Percentiles rank a stretch among this genome's conserved stretches.
Conservation (phyloP, 2,797 vertebrate species). For the Liasis olivaceus region DNA sequence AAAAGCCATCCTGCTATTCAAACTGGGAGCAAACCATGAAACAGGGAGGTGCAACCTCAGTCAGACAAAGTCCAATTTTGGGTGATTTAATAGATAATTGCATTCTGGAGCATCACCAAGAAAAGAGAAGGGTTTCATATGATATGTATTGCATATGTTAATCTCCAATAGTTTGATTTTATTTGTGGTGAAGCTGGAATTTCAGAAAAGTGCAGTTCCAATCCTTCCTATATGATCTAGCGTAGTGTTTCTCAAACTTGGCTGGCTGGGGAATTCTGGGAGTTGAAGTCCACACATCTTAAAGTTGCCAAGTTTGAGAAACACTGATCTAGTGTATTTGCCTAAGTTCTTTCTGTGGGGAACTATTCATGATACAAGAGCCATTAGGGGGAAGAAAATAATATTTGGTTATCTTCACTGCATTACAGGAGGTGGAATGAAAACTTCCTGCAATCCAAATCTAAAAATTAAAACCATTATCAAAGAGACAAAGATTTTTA, state of each 20-base stretch:
- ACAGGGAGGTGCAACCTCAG: neutral
- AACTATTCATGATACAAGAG: neutral
- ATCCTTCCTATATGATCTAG: neutral
- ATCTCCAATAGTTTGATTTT: neutral
- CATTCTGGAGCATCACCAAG: neutral
- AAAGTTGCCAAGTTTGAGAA: neutral
- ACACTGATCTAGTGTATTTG: neutral
- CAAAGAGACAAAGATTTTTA: neutral
- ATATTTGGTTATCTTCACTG: neutral
- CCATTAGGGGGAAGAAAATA: neutral
- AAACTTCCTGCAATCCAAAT: neutral
- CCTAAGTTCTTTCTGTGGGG: neutral
- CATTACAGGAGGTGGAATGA: neutral
- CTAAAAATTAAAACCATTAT: too few species aligned
- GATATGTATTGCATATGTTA: neutral
- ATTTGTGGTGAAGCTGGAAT: neutral
- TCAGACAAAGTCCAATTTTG: neutral
- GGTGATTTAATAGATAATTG: neutral
- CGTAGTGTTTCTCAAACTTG: neutral
- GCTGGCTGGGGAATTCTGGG: neutral
- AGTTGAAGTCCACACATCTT: neutral
- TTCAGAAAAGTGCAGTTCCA: neutral
- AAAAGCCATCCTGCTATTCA: neutral
- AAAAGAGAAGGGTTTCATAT: neutral
- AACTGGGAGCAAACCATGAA: neutral